phyloP scores from a whole-genome alignment of 1,140 invertebrate genomes.

The Acromyrmex echinatior region DNA sequence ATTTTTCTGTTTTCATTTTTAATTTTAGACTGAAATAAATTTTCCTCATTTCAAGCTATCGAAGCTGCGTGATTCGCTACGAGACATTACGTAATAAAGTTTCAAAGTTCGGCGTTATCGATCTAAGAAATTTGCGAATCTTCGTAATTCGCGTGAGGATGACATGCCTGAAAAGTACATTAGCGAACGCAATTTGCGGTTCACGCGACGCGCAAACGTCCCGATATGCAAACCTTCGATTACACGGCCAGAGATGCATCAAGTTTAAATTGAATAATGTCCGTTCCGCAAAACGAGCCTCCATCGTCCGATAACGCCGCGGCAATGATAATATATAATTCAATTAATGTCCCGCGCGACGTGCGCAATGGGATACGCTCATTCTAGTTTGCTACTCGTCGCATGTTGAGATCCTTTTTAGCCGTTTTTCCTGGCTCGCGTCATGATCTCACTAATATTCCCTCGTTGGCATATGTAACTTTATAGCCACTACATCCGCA shows the following conservation, averaged over 20 bases:
- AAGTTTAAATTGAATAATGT: conserved; percentile 80
- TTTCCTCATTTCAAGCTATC: neutral
- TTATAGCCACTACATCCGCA: neutral
- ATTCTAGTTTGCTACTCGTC: conserved; percentile 63
- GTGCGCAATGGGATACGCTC: conserved; percentile 53
- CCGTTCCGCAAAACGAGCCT: conserved; percentile 73
- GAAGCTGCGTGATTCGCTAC: neutral
- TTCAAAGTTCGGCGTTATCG: conserved; percentile 36
- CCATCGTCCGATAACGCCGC: conserved; percentile 73
- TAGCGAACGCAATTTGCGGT: conserved; percentile 56
- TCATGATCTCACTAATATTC: conserved; percentile 16
- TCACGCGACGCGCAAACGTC: neutral
- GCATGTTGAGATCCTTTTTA: neutral
- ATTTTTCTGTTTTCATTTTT: neutral
- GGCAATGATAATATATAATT: conserved; percentile 78
- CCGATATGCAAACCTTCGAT: conserved; percentile 66
- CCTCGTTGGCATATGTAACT: neutral
- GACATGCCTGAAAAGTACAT: conserved; percentile 42
- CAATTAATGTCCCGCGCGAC: conserved; percentile 71
- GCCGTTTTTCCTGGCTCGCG: neutral
- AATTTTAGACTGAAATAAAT: conserved; percentile 22
- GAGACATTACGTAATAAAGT: neutral
- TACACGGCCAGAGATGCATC: conserved; percentile 67
- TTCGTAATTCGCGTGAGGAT: conserved; percentile 28
- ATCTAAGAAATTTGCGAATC: conserved; percentile 40